Evolutionary conservation across 2,797 vertebrate species (phyloP).

Genomic region (Lepus oiostolus): DNA sequence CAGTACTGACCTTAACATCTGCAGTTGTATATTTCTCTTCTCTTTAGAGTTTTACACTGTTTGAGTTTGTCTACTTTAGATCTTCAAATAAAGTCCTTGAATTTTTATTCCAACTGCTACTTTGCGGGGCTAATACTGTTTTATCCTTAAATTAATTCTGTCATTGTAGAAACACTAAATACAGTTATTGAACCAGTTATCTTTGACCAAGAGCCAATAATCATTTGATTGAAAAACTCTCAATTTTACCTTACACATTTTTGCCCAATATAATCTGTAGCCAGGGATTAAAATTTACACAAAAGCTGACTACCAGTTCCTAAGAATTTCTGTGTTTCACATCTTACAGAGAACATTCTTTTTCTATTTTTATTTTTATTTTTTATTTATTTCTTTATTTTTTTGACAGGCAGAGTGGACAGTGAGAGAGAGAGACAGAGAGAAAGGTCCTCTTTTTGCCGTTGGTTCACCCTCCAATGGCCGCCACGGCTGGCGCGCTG

Average conservation of each 20-base stretch:
- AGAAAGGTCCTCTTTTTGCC: no score
- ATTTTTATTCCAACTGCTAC: background rate
- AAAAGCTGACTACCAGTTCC: background rate
- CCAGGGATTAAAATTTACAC: background rate
- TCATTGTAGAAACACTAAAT: background rate
- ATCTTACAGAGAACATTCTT: background rate
- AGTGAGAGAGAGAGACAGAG: no score
- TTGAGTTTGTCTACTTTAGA: background rate
- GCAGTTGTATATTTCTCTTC: background rate
- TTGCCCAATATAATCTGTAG: background rate
- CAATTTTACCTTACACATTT: background rate
- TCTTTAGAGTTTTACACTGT: background rate
- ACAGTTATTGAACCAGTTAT: background rate
- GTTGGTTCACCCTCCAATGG: no score
- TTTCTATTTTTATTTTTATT: no score
- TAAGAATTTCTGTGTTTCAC: background rate
- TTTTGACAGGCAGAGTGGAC: no score
- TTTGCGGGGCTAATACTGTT: background rate
- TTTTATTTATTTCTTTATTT: no score
- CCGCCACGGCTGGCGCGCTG: no score
- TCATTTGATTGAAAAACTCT: background rate
- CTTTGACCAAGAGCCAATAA: background rate
- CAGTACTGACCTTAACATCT: background rate
- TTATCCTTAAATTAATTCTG: background rate
- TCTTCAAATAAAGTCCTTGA: background rate